Base-by-base conservation (phyloP, 2,113 vertebrate species). In the Archocentrus centrarchus region DNA sequence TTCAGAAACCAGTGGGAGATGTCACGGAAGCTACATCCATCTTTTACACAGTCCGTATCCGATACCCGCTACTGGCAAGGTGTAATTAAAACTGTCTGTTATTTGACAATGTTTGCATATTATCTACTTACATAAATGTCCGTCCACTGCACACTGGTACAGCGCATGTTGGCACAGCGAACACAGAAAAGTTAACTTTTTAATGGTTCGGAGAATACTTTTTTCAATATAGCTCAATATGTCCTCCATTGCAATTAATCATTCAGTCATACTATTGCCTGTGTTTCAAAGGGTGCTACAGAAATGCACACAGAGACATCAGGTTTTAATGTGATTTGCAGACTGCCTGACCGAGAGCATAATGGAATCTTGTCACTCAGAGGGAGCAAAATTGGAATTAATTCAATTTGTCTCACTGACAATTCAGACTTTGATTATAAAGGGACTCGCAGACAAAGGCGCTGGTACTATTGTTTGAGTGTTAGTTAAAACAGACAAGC, bases 291-390 rank as follows among this genome's bases (percentile, higher is more conserved):
- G 59, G 81, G 80, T 77, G 78, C 84, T 83, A 84, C 81, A 76
- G 80, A 89, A 91, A 93, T 90, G 91, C 89, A 90, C 92, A 93
- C 92, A 92, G 87, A 93, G 91, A 93, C 91, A 92, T 94, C 88
- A 90, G 93, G 92, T 93, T 88, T 86, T 90, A 88, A 95, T 90
- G 89, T 86, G 91, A 96, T 95, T 94, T 95, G 87, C 87, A 86
- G 92, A 94, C 91, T 93, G 93, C 80, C 91, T 87, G 91, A 91
- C 93, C 47, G 53, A 85, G 92, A 90, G 84, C 93, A 92, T 94
- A 95, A 95, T 94, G 79, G 77, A 95, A 94, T 94, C 90, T 93
- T 95, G 95, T 95, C 95, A 95, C 89, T 95, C 90, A 92, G 76
- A 89, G 47, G 84, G 88, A 94, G 92, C 88, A 94, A 95, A 94